Evolutionary conservation across 1,140 invertebrate genomes (phyloP).

Genomic region (Piezodorus guildinii): DNA sequence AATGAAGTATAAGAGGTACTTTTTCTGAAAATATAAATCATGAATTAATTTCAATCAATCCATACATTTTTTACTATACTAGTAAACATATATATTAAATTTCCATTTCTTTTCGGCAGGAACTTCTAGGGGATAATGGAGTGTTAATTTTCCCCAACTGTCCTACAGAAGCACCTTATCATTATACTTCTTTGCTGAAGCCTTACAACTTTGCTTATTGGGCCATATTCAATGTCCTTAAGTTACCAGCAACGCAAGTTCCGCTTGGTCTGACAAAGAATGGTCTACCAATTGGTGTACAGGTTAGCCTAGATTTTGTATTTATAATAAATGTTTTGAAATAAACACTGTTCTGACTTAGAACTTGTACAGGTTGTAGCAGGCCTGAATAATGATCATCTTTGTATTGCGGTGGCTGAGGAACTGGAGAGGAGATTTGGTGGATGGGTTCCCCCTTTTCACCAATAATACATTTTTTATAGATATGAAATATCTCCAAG

Average conservation of each 20-base stretch:
- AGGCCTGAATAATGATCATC: constrained; percentile 60
- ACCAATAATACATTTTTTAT: background rate
- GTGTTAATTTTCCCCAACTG: constrained; percentile 76
- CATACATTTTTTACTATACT: too few relatives aligned
- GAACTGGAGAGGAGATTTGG: constrained; percentile 72
- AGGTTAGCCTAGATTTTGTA: constrained; percentile 38
- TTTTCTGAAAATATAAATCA: too few relatives aligned
- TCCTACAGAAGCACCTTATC: constrained; percentile 69
- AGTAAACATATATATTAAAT: too few relatives aligned
- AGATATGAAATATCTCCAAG: background rate
- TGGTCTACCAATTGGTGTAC: constrained; percentile 79
- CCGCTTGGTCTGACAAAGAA: constrained; percentile 72
- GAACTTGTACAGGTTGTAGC: constrained; percentile 25
- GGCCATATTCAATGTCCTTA: constrained; percentile 75
- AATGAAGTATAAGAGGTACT: too few relatives aligned
- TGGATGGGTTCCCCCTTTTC: constrained; percentile 60
- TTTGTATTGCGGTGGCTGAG: constrained; percentile 70
- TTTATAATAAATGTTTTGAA: too few relatives aligned
- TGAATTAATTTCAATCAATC: too few relatives aligned
- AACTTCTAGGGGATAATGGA: constrained; percentile 61
- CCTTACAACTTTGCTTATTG: constrained; percentile 84
- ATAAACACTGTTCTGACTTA: too few relatives aligned
- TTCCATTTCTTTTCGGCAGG: constrained; percentile 37
- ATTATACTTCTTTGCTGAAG: constrained; percentile 64
- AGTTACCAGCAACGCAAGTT: constrained; percentile 74